Evolutionary conservation across 2,113 vertebrate species (phyloP).

Genomic region (Tetraodon nigroviridis): DNA sequence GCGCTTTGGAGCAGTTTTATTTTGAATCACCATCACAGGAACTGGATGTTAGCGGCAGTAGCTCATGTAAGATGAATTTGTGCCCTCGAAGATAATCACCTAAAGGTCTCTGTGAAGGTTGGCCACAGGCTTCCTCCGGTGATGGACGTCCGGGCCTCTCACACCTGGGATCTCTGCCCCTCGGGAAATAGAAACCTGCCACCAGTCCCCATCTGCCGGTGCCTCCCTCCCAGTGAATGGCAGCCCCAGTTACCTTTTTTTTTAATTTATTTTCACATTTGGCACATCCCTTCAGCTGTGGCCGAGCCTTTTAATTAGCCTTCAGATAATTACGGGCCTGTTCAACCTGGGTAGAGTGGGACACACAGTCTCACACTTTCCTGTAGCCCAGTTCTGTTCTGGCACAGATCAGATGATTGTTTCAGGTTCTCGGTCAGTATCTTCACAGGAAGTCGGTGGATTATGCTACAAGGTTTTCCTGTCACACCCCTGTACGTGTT

Average conservation of each 20-base stretch:
- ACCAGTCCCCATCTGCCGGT: conserved; percentile 31
- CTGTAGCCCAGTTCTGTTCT: conserved; percentile 10
- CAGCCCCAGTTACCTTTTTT: conserved; percentile 41
- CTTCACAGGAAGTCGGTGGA: not conserved
- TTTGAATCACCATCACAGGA: no score
- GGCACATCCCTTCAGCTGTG: conserved; percentile 59
- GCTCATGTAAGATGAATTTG: no score
- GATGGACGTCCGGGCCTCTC: conserved; percentile 30
- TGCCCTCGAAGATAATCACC: conserved; percentile 14
- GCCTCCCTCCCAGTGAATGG: conserved; percentile 32
- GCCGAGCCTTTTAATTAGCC: conserved; percentile 67
- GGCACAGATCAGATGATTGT: conserved; percentile 23
- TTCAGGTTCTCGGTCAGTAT: conserved; percentile 1
- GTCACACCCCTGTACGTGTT: conserved; percentile 22
- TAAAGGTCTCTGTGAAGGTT: conserved; percentile 15
- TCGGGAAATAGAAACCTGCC: conserved; percentile 35
- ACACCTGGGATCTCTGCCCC: conserved; percentile 52
- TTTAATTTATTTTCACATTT: conserved; percentile 30
- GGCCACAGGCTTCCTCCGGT: conserved; percentile 61
- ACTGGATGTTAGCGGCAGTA: no score
- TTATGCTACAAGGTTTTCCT: conserved; percentile 12
- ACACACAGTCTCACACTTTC: conserved; percentile 24
- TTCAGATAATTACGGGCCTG: conserved; percentile 66
- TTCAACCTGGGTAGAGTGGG: conserved; percentile 62
- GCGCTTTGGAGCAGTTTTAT: no score